A percentile compares a stretch with the other conserved stretches of the same genome.
These are phyloP conservation scores for Drosophila nigromelanica DNA, from an alignment of 1,140 invertebrate species.

Conservation along the genomic window DNA sequence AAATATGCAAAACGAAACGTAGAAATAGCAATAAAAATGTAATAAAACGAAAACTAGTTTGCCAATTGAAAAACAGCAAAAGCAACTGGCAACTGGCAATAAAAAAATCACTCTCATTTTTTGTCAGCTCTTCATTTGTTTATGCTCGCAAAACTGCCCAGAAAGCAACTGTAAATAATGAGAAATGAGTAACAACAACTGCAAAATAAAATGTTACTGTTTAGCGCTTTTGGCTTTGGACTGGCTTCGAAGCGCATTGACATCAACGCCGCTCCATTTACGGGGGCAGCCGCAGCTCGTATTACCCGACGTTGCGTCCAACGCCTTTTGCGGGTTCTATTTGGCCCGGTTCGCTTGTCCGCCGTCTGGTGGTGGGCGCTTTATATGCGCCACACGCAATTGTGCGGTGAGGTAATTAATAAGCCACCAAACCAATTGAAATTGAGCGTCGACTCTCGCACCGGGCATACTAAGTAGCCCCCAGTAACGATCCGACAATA, in stretches of 20 bases:
- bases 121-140: constrained; percentile 63
- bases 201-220: constrained; percentile 33
- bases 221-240: constrained; percentile 28
- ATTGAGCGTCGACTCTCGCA: constrained; percentile 59
- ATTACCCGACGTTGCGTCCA: constrained; percentile 62
- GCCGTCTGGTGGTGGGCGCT: constrained; percentile 43
- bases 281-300: constrained; percentile 56
- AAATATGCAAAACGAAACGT: constrained; percentile 69
- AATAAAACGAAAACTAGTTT: constrained; percentile 61
- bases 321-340: constrained; percentile 77
- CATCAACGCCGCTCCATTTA: constrained; percentile 74
- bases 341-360: constrained; percentile 26
- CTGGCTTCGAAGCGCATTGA: constrained; percentile 62
- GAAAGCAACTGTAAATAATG: constrained; percentile 43
- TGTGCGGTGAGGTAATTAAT: constrained; percentile 80
- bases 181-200: constrained; percentile 17
- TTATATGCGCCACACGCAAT: constrained; percentile 70
- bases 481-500: constrained; percentile 33
- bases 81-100: constrained; percentile 18
- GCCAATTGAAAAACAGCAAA: constrained; percentile 48
- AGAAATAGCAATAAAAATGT: constrained; percentile 36
- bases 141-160: constrained; percentile 50
- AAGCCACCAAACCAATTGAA: constrained; percentile 72
- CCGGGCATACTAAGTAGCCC: constrained; percentile 75
- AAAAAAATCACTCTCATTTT: constrained; percentile 75